These are phyloP conservation scores for Noctua pronuba DNA, from an alignment of 2,888 invertebrate species.

Conservation along the genomic window DNA sequence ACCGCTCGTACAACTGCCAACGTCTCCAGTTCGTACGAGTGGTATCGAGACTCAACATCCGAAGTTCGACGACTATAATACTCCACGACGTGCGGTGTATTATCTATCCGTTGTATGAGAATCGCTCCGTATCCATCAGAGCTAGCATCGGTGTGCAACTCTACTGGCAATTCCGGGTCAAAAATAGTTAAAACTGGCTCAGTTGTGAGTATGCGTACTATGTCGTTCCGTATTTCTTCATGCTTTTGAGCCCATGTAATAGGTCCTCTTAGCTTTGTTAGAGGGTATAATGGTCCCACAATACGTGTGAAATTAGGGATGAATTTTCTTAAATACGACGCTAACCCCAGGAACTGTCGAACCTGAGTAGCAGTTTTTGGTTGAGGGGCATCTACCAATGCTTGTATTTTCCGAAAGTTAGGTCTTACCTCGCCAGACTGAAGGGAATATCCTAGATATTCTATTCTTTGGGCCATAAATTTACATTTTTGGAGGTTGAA, in stretches of 20 bases:
- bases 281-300: conserved; percentile 42
- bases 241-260: too few species aligned
- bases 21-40: conserved; percentile 36
- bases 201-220: not conserved
- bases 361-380: conserved; percentile 55
- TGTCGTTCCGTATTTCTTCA: not conserved
- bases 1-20: conserved; percentile 33
- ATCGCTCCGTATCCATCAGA: conserved; percentile 29
- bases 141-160: conserved; percentile 15
- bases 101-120: conserved; percentile 9
- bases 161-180: not conserved
- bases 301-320: conserved; percentile 13
- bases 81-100: conserved; percentile 20
- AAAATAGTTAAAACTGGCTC: not conserved
- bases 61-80: not conserved
- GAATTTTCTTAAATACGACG: conserved; percentile 58
- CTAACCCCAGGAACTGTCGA: conserved; percentile 59
- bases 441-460: conserved; percentile 54
- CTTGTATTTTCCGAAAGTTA: conserved; percentile 57
- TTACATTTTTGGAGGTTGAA: conserved; percentile 10
- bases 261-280: conserved; percentile 43
- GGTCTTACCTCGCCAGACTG: conserved; percentile 50
- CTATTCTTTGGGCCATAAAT: conserved; percentile 23
- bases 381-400: conserved; percentile 27
- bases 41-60: conserved; percentile 16